Base-by-base conservation (phyloP, 1,140 invertebrate genomes). In the Galleria mellonella region DNA sequence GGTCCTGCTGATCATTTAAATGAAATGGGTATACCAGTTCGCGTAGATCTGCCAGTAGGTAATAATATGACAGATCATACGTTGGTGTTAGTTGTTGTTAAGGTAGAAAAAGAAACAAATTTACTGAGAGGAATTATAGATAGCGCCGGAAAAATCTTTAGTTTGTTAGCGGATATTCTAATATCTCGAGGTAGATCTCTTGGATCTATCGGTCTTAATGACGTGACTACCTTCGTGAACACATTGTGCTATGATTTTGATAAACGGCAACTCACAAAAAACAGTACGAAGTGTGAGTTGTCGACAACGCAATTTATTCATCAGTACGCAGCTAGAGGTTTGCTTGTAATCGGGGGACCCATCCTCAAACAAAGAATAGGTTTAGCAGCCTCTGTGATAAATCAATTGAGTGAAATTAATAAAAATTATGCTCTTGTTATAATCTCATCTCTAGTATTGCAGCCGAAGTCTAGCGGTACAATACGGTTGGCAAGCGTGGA, bases 51-150 rank as follows among this genome's bases (percentile, higher is more conserved):
- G 2, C 87, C 83, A 23, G 92, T 90, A 36, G 95, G 95, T 0
- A 79, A 92, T 5, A 94, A 95, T 68, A 86, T 97, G 6, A 92
- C 93, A 55, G 94, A 95, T 68, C 94, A 96, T 62, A 55, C 73
- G 0, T 84, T 23, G 74, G 84, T 41, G 67, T 71, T 66, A 68
- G 81, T 32, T 17, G 86, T 28, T 47, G 88, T 32, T 65, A 78
- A 55, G 47, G 73, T 63, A 9, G 89, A 55, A 48, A 62, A 10
- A 87, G 31, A 31, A 9, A 4, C 9, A 31, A 31, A 31, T 31
- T 23, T 23, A 23, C 17, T 23, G 17, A 23, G 6, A 23, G 17
- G 6, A 6, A 8, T 31, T 9, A 2, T 31, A 9, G 30, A 31
- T 31, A 3, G 9, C 9, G 2, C 10, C 10, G 17, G 6, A 6